phyloP scores from a whole-genome alignment of 2,797 vertebrate species.

The Gallinago nigripennis region DNA sequence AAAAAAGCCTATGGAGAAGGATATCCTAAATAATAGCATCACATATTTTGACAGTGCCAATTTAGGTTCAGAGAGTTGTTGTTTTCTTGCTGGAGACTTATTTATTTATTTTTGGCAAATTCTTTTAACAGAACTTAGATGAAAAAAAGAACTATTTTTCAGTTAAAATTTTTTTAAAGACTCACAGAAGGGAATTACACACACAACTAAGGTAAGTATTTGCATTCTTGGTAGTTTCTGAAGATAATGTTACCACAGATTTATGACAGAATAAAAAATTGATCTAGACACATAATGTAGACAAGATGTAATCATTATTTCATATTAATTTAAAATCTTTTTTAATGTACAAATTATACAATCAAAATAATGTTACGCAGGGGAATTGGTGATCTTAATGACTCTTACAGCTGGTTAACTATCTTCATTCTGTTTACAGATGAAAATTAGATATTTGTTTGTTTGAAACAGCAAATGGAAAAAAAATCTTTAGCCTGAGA shows the following conservation, averaged over 20 bases:
- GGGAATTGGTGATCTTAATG: not conserved
- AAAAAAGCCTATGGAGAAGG: constrained; percentile 7
- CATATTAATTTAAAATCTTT: not conserved
- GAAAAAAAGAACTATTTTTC: not conserved
- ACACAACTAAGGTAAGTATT: not conserved
- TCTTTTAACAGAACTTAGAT: not conserved
- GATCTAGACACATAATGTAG: not conserved
- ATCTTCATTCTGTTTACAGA: not conserved
- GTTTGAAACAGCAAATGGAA: not conserved
- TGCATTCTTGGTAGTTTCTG: not conserved
- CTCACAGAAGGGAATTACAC: not conserved
- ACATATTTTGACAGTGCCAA: constrained; percentile 16
- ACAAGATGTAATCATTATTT: not conserved
- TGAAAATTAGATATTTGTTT: not conserved
- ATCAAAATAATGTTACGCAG: not conserved
- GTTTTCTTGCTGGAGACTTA: not conserved
- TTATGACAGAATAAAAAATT: not conserved
- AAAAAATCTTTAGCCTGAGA: not conserved
- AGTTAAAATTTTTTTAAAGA: not conserved
- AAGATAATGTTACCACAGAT: not conserved
- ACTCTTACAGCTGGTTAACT: not conserved
- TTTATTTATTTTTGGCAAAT: not conserved
- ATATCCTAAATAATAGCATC: constrained; percentile 42
- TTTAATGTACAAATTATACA: not conserved
- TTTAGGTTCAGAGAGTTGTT: constrained; percentile 26